Base-by-base conservation (phyloP, 2,797 vertebrate genomes). In the Mastacembelus armatus region DNA sequence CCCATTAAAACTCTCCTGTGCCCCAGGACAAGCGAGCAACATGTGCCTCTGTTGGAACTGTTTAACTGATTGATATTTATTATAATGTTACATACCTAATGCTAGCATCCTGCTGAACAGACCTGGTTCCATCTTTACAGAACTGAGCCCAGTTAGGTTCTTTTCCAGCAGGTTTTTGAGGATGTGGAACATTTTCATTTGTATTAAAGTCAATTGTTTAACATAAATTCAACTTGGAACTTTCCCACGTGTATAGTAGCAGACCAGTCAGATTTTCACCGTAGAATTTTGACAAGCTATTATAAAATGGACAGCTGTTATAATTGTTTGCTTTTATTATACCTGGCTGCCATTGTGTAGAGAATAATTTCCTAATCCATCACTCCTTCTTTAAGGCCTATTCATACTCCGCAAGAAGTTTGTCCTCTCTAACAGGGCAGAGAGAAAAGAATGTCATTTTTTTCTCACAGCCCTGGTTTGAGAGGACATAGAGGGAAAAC, bases 1-100 rank as follows among this genome's bases (percentile, higher is more conserved):
- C 71, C 64, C 36, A 64, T 76, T 83, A 72, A 85, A 79, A 78
- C 51, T 85, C 66, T 61, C 69, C 40, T 18, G 64, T 51, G 77
- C 78, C 56, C 61, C 50, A 48, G 5, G 24, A 65, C 49, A 57
- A 65, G 45, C 71, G 66, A 81, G 67, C 66, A 57, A 77, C 64
- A 66, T 42, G 63, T 48, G 59, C 47, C 56, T 51, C n/a, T n/a
- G 51, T 4, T 43, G 54, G 79, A 71, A 65, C 42, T 0, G 21
- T 45, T 47, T 67, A 27, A 16, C 50, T 45, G 9, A 16, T 42
- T 32, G 10, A 2, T 16, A 26, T 27, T 44, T 48, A 19, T 24
- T 11, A 40, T 29, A 22, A 58, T 59, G 14, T n/a, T n/a, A n/a
- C n/a, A n/a, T n/a, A n/a, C n/a, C 24, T 7, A 15, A 42, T 18